phyloP scores from a whole-genome alignment of 2,113 vertebrate genomes.

The Chaenocephalus aceratus region DNA sequence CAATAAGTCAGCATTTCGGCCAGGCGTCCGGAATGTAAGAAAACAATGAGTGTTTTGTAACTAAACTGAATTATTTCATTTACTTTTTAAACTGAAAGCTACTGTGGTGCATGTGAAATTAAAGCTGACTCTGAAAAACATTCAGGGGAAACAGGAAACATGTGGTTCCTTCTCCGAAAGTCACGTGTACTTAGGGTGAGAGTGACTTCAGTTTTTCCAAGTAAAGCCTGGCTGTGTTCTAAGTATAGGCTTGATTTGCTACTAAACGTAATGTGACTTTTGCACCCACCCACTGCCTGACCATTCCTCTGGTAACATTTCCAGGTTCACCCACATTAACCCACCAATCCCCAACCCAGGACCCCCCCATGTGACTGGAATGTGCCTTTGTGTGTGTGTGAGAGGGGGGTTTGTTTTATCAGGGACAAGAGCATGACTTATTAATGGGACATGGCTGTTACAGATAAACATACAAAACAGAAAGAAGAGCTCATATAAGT shows the following conservation, averaged over 20 bases:
- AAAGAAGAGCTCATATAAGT: not conserved
- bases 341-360: constrained; percentile 41
- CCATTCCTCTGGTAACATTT: constrained; percentile 40
- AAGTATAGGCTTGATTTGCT: constrained; percentile 41
- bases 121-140: constrained; percentile 28
- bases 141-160: constrained; percentile 59
- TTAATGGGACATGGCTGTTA: constrained; percentile 22
- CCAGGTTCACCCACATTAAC: constrained; percentile 49
- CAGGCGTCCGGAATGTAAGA: not conserved
- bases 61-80: too few relatives aligned
- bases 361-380: constrained; percentile 55
- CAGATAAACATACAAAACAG: constrained; percentile 16
- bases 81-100: not conserved
- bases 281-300: constrained; percentile 14
- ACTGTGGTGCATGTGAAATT: not conserved
- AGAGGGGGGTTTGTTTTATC: constrained; percentile 7
- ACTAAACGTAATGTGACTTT: constrained; percentile 57
- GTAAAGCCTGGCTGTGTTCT: constrained; percentile 1
- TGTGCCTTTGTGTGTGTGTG: constrained; percentile 1
- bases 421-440: constrained; percentile 45
- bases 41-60: not conserved
- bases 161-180: not conserved
- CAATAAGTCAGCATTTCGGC: not conserved
- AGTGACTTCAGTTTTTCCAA: not conserved
- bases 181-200: not conserved